Evolutionary conservation across 2,113 vertebrate genomes (phyloP), one percentile per base, ranked within the genome.

Genomic region (Kryptolebias marmoratus): DNA sequence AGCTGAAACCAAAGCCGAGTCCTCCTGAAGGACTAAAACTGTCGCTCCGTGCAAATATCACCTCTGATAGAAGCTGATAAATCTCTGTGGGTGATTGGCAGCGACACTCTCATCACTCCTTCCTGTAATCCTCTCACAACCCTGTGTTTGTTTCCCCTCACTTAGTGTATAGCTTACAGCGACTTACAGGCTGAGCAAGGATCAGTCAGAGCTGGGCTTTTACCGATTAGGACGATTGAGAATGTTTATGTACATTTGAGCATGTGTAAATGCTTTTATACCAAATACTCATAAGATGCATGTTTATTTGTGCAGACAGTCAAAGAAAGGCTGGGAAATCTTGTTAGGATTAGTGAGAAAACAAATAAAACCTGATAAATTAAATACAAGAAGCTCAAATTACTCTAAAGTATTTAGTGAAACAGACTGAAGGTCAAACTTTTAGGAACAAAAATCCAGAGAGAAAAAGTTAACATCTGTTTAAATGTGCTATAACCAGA

Each of bases 131-230:
- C 54, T 56, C 50, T 42, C 54, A 48, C 53, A 66, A 49, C 62
- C 32, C 59, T 4, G 45, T 79, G 56, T 80, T 83, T 82, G 77
- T 82, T 86, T 80, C 70, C n/a, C 61, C 47, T 61, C 70, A 47
- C 52, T 68, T 45, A 64, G 49, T 49, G 58, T 66, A 30, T 71
- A 67, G 73, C 44, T 88, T 77, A 86, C 45, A 58, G 66, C 75
- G 78, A 74, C 67, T 86, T 78, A 82, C 16, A 10, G 76, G 79
- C 71, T 53, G 14, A 59, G 79, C 22, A 1, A 36, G 83, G 76
- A 86, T 84, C 79, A 73, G 69, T 77, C 57, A 39, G 72, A 42
- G 69, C n/a, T 31, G 49, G 72, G 73, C 78, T 85, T 81, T 60
- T 27, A 71, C 67, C 71, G 60, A 77, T 66, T 54, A 58, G 71